Base-by-base conservation (phyloP, 2,113 vertebrate species). In the Lichenostomus cassidix region DNA sequence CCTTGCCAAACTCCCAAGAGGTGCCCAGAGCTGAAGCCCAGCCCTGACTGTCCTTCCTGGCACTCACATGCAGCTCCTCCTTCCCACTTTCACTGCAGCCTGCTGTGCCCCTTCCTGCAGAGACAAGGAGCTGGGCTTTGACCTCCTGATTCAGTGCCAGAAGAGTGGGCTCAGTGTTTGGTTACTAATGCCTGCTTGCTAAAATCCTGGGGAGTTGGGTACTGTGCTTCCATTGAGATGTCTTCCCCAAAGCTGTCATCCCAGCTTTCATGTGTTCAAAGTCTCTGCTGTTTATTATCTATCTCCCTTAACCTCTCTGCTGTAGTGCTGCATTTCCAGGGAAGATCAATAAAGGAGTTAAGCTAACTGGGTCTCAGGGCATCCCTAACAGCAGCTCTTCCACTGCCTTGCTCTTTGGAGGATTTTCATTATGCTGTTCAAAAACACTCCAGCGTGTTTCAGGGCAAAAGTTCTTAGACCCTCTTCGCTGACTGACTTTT, bases 281-380 rank as follows among this genome's bases (percentile, higher is more conserved):
- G 47, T 33, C 35, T 75, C 70, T 64, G 3, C 2, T 76, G 67
- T 82, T 94, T 85, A 77, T 88, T 47, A 37, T 41, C 58, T 64
- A 4, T 69, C 88, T 74, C 33, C 42, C 42, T 79, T 42, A 79
- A 79, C 82, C 44, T 68, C 58, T 75, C 75, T 75, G 47, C 52
- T 62, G 24, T 9, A 70, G 37, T 1, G 1, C 39, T 87, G 74
- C 1, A 0, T 76, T 92, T 82, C 55, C 74, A 92, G 33, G 70
- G 75, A 82, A 90, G 85, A 82, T 90, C 88, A 88, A 75, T 93
- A 79, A 65, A 28, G 62, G 73, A 79, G 55, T 84, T 74, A 78
- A 78, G 60, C 56, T 87, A 49, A 58, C 64, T 42, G 81, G 41
- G 22, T 46, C 73, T 58, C 47, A 15, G 60, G 65, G 56, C 23